Evolutionary conservation across 2,888 invertebrate species (phyloP), one percentile per base, ranked within the genome.

Genomic region (Steinernema hermaphroditum): DNA sequence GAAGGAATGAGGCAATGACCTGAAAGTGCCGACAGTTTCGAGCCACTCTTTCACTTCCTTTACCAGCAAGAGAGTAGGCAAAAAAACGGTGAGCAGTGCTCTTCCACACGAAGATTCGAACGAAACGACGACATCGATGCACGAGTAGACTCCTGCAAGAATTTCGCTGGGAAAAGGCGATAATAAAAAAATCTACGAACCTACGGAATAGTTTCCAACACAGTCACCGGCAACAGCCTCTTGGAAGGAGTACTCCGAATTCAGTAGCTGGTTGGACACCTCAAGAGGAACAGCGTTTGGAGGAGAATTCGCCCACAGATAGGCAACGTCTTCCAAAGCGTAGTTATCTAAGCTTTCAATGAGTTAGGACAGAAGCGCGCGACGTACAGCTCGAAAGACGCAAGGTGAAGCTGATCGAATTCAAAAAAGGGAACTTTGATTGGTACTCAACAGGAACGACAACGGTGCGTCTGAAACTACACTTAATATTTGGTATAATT

Each of bases 281-380:
- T 85, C 85, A 49, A 85, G 81, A 6, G 85, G 85, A 19, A 82
- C 82, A 12, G 85, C 81, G 29, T 77, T 74, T 29, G 85, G 85
- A 14, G 84, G 84, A 8, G 83, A 81, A 72, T 85, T 85, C 16
- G 85, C 84, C 85, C 85, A 85, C 27, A 86, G 73, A 73, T 85
- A 86, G 29, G 82, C 83, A 27, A 85, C 79, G 62, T 85, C 85
- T 27, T 83, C 83, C 22, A 84, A 75, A 8, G 80, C 78, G 69
- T 84, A 83, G 54, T 24, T 73, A 41, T 78, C 77, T 77, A n/a
- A 71, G 78, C 16, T 14, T n/a, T 24, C 29, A 19, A 16, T 44
- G 27, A 32, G 50, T 43, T 62, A 16, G 24, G 41, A 4, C 0
- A 14, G 27, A 19, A 9, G 12, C 22, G 8, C 6, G 73, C 68